phyloP scores from a whole-genome alignment of 2,888 invertebrate genomes.

The Nebria salina region DNA sequence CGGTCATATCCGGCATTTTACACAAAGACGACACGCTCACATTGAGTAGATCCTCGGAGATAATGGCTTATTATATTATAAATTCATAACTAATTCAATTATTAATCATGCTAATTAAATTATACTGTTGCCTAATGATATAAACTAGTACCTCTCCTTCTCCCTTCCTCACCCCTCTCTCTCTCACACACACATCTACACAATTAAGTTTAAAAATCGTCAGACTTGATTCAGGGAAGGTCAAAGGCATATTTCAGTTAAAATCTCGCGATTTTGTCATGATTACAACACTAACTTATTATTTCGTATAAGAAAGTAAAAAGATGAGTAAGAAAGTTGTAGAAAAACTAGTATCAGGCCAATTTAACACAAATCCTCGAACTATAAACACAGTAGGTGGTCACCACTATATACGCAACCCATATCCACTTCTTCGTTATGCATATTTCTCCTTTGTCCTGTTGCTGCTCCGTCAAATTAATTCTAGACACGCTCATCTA shows the following conservation, averaged over 20 bases:
- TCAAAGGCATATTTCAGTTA: too few relatives aligned
- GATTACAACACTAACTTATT: too few relatives aligned
- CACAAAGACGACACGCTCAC: neutral
- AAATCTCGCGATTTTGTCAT: too few relatives aligned
- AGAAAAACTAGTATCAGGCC: neutral
- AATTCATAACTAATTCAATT: neutral
- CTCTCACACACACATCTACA: too few relatives aligned
- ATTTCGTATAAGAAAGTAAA: too few relatives aligned
- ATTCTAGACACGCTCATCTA: neutral
- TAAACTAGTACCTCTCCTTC: too few relatives aligned
- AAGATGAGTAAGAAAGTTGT: too few relatives aligned
- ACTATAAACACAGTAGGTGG: neutral
- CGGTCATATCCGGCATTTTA: constrained; percentile 3
- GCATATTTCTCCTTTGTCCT: neutral
- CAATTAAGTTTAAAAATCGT: too few relatives aligned
- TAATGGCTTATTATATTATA: neutral
- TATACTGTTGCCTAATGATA: too few relatives aligned
- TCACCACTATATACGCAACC: neutral
- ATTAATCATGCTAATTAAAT: neutral
- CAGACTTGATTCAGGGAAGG: too few relatives aligned
- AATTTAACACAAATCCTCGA: neutral
- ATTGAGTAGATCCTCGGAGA: neutral
- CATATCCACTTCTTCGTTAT: neutral
- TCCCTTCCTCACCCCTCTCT: too few relatives aligned
- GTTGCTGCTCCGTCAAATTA: neutral